Base-by-base conservation (phyloP, 2,113 vertebrate species). In the Acanthochromis polyacanthus region DNA sequence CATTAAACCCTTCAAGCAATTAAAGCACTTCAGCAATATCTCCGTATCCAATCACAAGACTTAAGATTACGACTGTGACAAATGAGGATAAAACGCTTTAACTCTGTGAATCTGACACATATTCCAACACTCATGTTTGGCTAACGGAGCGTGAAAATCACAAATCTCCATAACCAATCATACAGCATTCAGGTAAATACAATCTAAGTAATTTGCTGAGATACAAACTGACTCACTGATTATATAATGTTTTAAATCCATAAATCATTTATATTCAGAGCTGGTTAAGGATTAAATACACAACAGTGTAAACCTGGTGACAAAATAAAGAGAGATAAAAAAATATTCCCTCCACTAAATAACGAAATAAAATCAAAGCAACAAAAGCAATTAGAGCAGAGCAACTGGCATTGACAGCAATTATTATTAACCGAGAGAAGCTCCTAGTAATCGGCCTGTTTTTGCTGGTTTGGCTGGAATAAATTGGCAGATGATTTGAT, bases 1-100 rank as follows among this genome's bases (percentile, higher is more conserved):
- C 20, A 6, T 76, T 69, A 85, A 87, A 83, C 75, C 79, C 85
- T 85, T 86, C 78, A 75, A 89, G 84, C 85, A 91, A 90, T 91
- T 88, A 92, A 89, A 91, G 82, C 78, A 77, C 86, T 89, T 82
- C 48, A 89, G 89, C 80, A 80, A 78, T 87, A 90, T 93, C 88
- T 87, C 87, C 83, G 63, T 92, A 77, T 86, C 92, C 59, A 93
- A 93, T 92, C 90, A 87, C 28, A 76, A 76, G 86, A 85, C 75
- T 92, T 82, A 87, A 91, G 90, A 92, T 90, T 88, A 88, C 30
- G 55, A 36, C 87, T 60, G 78, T 92, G 90, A 89, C 91, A 85
- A 89, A 92, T 89, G 81, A 77, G 87, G 77, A 92, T 89, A 82
- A 90, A 88, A 80, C 8, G 84, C 77, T 90, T 89, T 87, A 78